Base-by-base conservation (phyloP, 2,113 vertebrate species). In the Cardinalis cardinalis region DNA sequence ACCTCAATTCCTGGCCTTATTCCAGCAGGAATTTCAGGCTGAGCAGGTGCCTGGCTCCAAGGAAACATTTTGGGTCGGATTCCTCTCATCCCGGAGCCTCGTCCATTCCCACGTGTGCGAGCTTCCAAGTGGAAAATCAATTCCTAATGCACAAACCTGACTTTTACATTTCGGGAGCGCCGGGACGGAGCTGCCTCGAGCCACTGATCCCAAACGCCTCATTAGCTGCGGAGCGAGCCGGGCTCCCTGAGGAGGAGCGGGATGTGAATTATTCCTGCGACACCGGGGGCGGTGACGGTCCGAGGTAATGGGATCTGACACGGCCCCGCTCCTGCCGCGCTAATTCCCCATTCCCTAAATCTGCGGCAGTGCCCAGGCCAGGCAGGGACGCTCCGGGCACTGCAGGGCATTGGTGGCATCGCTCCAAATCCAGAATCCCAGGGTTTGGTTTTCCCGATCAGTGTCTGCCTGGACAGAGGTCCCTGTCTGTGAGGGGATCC, bases 231-330 rank as follows among this genome's bases (percentile, higher is more conserved):
- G 80, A 79, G 69, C 55, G 44, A 73, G 84, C 18, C n/a, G 1
- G 18, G 36, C 92, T 59, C 77, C 85, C 87, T 14, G 48, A 16
- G 29, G 84, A 82, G 65, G 40, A 56, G 3, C 31, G 24, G 5
- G 26, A 20, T 46, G 40, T 88, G 84, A 95, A 92, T 95, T 59
- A 93, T 94, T 95, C 55, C 89, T 88, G 84, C 5, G 64, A 36
- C 89, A 65, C 48, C 6, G 5, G 1, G 19, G 38, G 65, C 44
- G 12, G 13, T 5, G 1, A 1, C 12, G 3, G 36, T 32, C 20
- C 59, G 19, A 41, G 21, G 77, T 6, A 23, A 94, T 60, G 89
- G 19, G 89, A 95, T 61, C 3, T 78, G 93, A 84, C 93, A 56
- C 2, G 6, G 92, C 38, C 1, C 13, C 0, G 23, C 49, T 65